These are phyloP conservation scores for Tragelaphus strepsiceros DNA, from an alignment of 2,113 vertebrate species.

Conservation along the genomic window DNA sequence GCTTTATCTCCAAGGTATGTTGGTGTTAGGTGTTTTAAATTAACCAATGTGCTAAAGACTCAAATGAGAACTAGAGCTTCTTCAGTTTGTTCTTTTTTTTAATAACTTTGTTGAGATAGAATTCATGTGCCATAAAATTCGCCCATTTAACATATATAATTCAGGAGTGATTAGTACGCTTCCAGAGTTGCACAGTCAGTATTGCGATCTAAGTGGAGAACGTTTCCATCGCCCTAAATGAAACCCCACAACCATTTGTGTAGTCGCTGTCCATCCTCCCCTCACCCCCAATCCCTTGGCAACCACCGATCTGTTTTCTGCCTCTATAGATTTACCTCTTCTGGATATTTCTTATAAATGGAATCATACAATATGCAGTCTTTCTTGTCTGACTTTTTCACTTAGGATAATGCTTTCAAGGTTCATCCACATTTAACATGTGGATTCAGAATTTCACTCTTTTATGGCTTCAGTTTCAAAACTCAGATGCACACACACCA, in stretches of 20 bases:
- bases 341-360: neutral
- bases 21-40: neutral
- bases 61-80: neutral
- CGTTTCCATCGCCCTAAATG: neutral
- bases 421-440: neutral
- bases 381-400: neutral
- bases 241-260: neutral
- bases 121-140: neutral
- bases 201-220: neutral
- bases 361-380: neutral
- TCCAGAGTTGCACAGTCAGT: neutral
- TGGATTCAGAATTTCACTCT: neutral
- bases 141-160: neutral
- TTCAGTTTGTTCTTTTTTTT: neutral
- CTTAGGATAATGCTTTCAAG: neutral
- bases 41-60: neutral
- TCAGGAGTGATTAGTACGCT: neutral
- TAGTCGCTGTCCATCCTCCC: neutral
- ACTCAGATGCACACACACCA: neutral
- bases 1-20: neutral
- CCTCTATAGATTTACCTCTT: neutral
- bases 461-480: neutral
- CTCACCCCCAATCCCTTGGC: neutral
- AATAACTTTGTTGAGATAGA: neutral
- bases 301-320: neutral